phyloP scores from a whole-genome alignment of 2,888 invertebrate genomes.

The Drosophila recens region DNA sequence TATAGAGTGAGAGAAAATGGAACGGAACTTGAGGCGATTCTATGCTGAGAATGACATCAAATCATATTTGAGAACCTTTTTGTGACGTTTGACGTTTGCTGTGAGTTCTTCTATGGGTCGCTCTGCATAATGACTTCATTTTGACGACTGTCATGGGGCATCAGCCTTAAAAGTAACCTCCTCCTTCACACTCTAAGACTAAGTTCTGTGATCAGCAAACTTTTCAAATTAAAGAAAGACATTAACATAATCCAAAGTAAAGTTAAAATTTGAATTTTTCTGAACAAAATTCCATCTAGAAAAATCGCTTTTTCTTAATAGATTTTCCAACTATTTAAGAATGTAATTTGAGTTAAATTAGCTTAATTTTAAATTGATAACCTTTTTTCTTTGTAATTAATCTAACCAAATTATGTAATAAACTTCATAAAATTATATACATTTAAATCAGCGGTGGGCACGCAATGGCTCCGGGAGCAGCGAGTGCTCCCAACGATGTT shows the following conservation, averaged over 20 bases:
- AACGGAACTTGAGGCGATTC: conserved; percentile 48
- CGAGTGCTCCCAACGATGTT: no score
- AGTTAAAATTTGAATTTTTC: background rate
- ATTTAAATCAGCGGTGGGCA: no score
- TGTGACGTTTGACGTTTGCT: conserved; percentile 54
- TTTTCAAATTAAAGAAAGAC: background rate
- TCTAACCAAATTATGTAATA: no score
- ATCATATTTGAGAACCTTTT: conserved; percentile 54
- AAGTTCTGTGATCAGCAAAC: background rate
- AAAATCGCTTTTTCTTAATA: no score
- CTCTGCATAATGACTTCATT: conserved; percentile 52
- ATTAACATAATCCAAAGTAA: background rate
- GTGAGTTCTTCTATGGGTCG: conserved; percentile 27
- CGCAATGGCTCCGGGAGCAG: no score
- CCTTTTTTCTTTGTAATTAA: no score
- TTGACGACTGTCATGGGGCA: conserved; percentile 36
- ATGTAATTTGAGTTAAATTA: no score
- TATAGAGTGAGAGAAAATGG: conserved; percentile 2
- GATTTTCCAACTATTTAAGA: no score
- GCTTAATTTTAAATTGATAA: no score
- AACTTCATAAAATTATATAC: no score
- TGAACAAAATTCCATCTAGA: background rate
- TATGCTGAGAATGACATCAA: conserved; percentile 54
- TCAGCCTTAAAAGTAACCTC: conserved; percentile 1
- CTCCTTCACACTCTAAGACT: background rate